Percentiles rank a stretch among this genome's conserved stretches.
Conservation (phyloP, 2,113 vertebrate species). For the Channa maculata region DNA sequence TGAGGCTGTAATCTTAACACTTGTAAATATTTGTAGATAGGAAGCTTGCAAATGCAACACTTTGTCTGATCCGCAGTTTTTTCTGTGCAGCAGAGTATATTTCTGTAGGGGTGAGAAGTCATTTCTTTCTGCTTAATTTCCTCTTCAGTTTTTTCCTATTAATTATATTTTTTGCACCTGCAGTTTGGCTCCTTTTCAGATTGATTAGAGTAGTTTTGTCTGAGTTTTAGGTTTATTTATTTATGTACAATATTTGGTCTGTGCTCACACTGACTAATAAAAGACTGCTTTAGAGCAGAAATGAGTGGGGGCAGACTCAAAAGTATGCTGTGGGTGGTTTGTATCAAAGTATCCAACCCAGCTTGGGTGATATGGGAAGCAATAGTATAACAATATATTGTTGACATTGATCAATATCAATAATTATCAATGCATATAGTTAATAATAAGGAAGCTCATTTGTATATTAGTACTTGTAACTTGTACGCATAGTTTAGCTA, state of each 20-base stretch:
- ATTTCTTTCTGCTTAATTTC: too few relatives aligned
- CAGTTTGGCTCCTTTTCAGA: background rate
- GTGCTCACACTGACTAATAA: background rate
- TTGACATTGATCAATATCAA: too few relatives aligned
- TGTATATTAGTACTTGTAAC: too few relatives aligned
- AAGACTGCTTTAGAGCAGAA: slow-evolving; percentile 11
- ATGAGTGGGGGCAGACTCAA: background rate
- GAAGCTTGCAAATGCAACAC: slow-evolving; percentile 15
- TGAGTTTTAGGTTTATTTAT: background rate
- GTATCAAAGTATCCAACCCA: too few relatives aligned
- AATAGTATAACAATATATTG: too few relatives aligned
- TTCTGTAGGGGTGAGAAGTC: background rate
- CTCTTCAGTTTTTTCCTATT: background rate
- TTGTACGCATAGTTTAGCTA: too few relatives aligned
- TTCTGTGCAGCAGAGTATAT: background rate
- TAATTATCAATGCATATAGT: too few relatives aligned
- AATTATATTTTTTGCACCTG: background rate
- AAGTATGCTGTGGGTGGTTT: background rate
- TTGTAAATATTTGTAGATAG: slow-evolving; percentile 31
- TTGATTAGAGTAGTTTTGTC: background rate
- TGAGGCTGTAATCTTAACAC: slow-evolving; percentile 30
- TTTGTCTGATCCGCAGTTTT: background rate
- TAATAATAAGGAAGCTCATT: too few relatives aligned
- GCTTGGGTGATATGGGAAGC: too few relatives aligned
- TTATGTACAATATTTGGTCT: background rate